Conservation (phyloP, 2,113 vertebrate genomes). For the Catagonus wagneri region DNA sequence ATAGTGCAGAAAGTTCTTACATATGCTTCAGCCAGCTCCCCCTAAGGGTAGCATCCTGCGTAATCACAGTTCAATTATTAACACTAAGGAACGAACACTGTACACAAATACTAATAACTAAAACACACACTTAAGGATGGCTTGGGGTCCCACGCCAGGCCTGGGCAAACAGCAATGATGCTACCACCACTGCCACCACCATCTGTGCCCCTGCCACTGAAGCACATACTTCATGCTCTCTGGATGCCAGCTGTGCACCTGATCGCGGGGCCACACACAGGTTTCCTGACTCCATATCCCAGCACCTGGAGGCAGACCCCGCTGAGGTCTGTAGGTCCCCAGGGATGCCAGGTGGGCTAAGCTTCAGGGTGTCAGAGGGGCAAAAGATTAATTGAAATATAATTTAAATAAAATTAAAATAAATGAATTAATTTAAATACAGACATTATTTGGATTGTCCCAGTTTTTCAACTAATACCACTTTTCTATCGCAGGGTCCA, state of each 20-base stretch:
- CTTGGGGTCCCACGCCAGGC: rapidly evolving
- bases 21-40: background rate
- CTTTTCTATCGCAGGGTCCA: background rate
- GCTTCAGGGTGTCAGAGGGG: background rate
- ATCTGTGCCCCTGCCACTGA: too few relatives aligned
- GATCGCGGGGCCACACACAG: rapidly evolving
- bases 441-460: background rate
- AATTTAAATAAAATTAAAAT: background rate
- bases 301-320: rapidly evolving
- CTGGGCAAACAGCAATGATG: background rate
- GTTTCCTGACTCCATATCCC: background rate
- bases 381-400: background rate
- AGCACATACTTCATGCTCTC: too few relatives aligned
- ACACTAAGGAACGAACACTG: background rate
- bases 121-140: background rate
- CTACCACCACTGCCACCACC: background rate
- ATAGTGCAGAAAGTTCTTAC: background rate
- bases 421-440: background rate
- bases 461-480: background rate
- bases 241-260: too few relatives aligned
- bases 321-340: background rate
- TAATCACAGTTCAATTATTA: background rate
- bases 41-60: background rate
- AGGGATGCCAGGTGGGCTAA: background rate
- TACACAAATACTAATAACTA: background rate